Evolutionary conservation across 2,113 vertebrate species (phyloP), one percentile per base, ranked within the genome.

Genomic region (Pseudorhombus dupliciocellatus): DNA sequence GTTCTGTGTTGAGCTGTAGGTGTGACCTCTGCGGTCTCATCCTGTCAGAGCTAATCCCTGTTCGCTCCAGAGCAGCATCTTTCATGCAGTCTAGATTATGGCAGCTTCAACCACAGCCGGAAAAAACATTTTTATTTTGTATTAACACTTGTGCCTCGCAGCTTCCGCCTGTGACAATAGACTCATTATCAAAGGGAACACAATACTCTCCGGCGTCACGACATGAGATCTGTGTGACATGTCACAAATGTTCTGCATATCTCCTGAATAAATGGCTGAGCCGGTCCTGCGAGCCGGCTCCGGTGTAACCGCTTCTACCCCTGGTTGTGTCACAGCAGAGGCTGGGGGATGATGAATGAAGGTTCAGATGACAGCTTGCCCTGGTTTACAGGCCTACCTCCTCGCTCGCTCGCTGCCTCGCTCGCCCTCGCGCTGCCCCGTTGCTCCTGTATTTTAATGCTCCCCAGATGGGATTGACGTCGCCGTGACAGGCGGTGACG

Each of bases 401-500:
- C 60, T 59, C 67, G 52, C 64, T 46, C 54, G 54, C n/a, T 26
- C 46, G 55, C 21, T 31, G 46, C 58, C 28, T 37, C 34, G 6
- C 65, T 30, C 54, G 21, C 40, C 9, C n/a, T 61, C 14, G 1
- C 53, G 64, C 60, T 77, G 70, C 79, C 68, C 69, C 0, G 4
- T 66, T 62, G 79, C 80, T 75, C 77, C 79, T 74, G 79, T 88
- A 70, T 77, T 85, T 85, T 89, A 85, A 88, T 86, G 86, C 77
- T 84, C 68, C 83, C 71, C 80, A 86, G 85, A 87, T 89, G 87
- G 89, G 74, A 85, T 77, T 88, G 90, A 90, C 77, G 76, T 90
- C 74, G 74, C 77, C 12, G 53, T 77, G 85, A 84, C 73, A 83
- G 68, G 80, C 62, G 2, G 68, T 92, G 91, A 93, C 89, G 89